A percentile compares a stretch with the other conserved stretches of the same genome.
phyloP scores from a whole-genome alignment of 1,140 invertebrate species.

The Hesperophylax magnus region DNA sequence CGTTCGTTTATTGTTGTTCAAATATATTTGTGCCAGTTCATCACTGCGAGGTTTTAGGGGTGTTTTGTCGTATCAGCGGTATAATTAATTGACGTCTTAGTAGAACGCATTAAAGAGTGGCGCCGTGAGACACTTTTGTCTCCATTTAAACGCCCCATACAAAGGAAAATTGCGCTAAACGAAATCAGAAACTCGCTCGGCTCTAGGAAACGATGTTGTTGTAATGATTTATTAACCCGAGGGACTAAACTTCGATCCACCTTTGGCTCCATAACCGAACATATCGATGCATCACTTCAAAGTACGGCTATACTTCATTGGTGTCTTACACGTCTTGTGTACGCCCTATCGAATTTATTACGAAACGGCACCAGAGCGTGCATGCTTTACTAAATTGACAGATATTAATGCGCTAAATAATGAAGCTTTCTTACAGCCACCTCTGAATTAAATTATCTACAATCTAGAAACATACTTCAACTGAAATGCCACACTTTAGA shows the following conservation, averaged over 20 bases:
- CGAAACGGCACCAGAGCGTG: slow-evolving; percentile 4
- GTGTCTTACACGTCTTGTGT: slow-evolving; percentile 39
- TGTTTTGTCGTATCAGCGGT: too few relatives aligned
- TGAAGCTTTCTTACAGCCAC: too few relatives aligned
- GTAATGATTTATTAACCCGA: slow-evolving; percentile 56
- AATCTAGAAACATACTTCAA: too few relatives aligned
- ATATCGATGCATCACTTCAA: slow-evolving; percentile 51
- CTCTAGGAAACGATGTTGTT: slow-evolving; percentile 52
- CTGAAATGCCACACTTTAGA: too few relatives aligned
- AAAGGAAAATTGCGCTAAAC: slow-evolving; percentile 23
- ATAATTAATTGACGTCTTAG: too few relatives aligned
- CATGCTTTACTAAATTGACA: not conserved
- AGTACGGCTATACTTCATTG: slow-evolving; percentile 42
- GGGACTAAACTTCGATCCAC: slow-evolving; percentile 34
- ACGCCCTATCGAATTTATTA: slow-evolving; percentile 16
- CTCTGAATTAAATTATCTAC: too few relatives aligned
- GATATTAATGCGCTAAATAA: not conserved
- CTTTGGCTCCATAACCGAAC: slow-evolving; percentile 29
- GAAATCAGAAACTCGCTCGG: slow-evolving; percentile 33
- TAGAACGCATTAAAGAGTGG: not conserved
- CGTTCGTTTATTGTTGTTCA: too few relatives aligned
- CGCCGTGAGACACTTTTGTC: not conserved
- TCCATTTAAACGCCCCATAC: slow-evolving; percentile 1
- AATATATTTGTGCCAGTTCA: too few relatives aligned
- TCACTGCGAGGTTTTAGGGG: too few relatives aligned